Percentiles rank a stretch among this genome's conserved stretches.
Evolutionary conservation across 2,113 vertebrate genomes (phyloP).

Genomic region (Calyptomena viridis): DNA sequence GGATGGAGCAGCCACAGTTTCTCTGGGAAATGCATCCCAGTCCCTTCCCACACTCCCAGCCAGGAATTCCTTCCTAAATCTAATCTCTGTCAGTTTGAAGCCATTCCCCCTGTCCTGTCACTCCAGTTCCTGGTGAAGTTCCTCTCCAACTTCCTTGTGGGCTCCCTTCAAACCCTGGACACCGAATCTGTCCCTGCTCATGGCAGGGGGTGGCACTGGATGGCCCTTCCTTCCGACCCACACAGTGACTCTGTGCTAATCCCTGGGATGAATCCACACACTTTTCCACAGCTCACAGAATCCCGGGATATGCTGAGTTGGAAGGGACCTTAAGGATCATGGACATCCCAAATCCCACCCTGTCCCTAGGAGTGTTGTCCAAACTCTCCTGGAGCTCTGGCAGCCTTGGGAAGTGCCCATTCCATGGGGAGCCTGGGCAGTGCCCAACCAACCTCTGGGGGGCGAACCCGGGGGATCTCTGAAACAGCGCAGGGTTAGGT

Average conservation of each 20-base stretch:
- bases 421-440: too few species aligned
- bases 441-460: too few species aligned
- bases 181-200: background rate
- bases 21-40: background rate
- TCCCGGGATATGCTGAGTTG: too few species aligned
- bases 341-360: too few species aligned
- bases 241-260: background rate
- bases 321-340: too few species aligned
- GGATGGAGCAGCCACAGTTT: background rate
- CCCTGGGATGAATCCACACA: background rate
- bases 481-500: too few species aligned
- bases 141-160: background rate
- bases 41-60: background rate
- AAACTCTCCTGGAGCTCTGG: too few species aligned
- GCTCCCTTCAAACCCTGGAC: fast-evolving
- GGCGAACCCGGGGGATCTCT: too few species aligned
- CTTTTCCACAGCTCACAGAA: background rate
- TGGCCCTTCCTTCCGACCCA: background rate
- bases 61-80: background rate
- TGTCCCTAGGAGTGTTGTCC: too few species aligned
- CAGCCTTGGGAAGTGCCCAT: too few species aligned
- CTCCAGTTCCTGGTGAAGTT: background rate
- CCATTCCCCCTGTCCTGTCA: background rate
- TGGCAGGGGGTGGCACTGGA: background rate
- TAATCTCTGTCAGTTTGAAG: background rate